Evolutionary conservation across 2,888 invertebrate species (phyloP).

Genomic region (Heliconius ethilla): DNA sequence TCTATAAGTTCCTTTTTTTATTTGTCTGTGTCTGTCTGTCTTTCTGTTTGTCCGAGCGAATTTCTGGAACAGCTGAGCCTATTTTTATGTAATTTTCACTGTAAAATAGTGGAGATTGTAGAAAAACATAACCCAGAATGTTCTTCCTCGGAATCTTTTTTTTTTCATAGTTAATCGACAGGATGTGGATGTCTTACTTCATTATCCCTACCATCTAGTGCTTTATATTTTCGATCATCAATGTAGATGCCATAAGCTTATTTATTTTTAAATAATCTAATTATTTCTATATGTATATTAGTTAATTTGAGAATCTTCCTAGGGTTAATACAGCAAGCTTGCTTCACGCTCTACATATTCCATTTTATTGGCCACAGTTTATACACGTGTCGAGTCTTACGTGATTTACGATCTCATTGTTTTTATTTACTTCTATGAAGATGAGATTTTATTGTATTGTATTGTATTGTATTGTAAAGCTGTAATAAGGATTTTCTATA

Average conservation of each 20-base stretch:
- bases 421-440: conserved; percentile 20
- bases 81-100: neutral
- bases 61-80: neutral
- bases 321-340: neutral
- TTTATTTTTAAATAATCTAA: neutral
- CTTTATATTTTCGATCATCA: no score
- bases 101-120: neutral
- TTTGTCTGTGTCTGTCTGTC: no score
- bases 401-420: conserved; percentile 44
- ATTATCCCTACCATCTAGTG: no score
- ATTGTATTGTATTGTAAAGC: neutral
- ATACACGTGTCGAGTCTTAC: conserved; percentile 24
- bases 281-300: neutral
- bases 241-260: no score
- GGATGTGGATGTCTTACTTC: no score
- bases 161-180: no score
- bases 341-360: conserved; percentile 39
- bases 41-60: neutral
- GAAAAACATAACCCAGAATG: no score
- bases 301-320: neutral
- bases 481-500: neutral
- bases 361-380: conserved; percentile 35
- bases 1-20: no score
- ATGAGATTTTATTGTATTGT: neutral
- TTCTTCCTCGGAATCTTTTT: no score